Conservation (phyloP, 1,140 invertebrate genomes). For the Drosophila lacteicornis region DNA sequence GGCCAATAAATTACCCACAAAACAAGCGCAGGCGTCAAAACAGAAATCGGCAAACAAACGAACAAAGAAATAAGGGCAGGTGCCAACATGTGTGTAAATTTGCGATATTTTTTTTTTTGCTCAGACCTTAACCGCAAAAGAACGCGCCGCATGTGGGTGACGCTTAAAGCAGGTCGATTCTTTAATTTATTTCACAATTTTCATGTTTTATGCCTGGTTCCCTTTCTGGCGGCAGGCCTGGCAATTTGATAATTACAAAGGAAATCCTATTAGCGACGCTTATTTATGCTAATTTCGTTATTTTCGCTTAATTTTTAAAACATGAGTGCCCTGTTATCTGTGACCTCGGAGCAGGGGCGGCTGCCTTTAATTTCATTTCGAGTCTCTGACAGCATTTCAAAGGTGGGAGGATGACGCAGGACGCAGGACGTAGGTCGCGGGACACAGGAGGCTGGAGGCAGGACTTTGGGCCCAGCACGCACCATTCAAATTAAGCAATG, state of each 20-base stretch:
- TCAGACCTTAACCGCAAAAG: slow-evolving; percentile 10
- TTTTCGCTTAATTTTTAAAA: slow-evolving; percentile 72
- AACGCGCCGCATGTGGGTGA: not conserved
- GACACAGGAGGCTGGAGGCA: slow-evolving; percentile 3
- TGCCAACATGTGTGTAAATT: slow-evolving; percentile 44
- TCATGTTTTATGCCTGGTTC: slow-evolving; percentile 21
- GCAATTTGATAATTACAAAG: slow-evolving; percentile 79
- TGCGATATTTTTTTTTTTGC: not conserved
- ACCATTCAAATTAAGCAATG: slow-evolving; percentile 77
- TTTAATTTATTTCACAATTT: slow-evolving; percentile 51
- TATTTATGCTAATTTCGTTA: slow-evolving; percentile 79
- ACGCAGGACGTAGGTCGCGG: not conserved
- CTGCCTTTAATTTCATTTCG: slow-evolving; percentile 77
- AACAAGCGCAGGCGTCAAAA: slow-evolving; percentile 55
- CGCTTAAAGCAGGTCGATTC: slow-evolving; percentile 34
- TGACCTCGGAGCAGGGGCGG: slow-evolving; percentile 13
- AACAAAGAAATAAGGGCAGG: slow-evolving; percentile 31
- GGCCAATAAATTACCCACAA: slow-evolving; percentile 69
- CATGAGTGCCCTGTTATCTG: slow-evolving; percentile 72
- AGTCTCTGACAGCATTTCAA: slow-evolving; percentile 38
- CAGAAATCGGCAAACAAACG: slow-evolving; percentile 22
- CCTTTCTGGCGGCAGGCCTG: slow-evolving; percentile 22
- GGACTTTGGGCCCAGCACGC: slow-evolving; percentile 32
- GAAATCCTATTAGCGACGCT: slow-evolving; percentile 75
- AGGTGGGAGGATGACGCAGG: slow-evolving; percentile 8